Evolutionary conservation across 2,888 invertebrate genomes (phyloP).

Genomic region (Ctena decussata): DNA sequence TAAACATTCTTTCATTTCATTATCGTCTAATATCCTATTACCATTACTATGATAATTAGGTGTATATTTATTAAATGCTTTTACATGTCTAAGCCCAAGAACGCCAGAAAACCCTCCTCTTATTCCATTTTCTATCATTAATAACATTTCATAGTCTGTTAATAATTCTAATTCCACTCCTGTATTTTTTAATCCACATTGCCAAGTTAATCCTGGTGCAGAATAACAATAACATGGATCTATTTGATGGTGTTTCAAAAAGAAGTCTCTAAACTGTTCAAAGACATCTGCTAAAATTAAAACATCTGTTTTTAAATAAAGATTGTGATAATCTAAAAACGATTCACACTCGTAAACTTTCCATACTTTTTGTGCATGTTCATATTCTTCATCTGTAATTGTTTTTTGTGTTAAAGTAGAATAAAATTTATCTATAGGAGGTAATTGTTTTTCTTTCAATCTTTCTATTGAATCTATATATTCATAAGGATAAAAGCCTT

Average conservation of each 20-base stretch:
- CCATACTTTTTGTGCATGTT: constrained; percentile 31
- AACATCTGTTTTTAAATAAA: too few relatives aligned
- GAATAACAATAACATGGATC: constrained; percentile 79
- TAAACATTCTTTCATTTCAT: too few relatives aligned
- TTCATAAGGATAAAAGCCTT: background rate
- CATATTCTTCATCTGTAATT: constrained; percentile 40
- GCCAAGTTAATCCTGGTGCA: constrained; percentile 74
- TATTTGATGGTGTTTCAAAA: constrained; percentile 66
- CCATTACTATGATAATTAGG: too few relatives aligned
- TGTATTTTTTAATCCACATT: constrained; percentile 44
- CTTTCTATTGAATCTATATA: background rate
- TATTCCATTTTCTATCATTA: constrained; percentile 59
- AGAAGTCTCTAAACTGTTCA: constrained; percentile 35
- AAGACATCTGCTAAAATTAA: constrained; percentile 44
- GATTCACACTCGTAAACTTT: too few relatives aligned
- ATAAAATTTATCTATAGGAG: constrained; percentile 25
- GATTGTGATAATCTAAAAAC: constrained; percentile 22
- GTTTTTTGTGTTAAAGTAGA: constrained; percentile 14
- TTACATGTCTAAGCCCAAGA: too few relatives aligned
- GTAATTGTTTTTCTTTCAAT: constrained; percentile 42
- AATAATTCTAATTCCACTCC: constrained; percentile 47
- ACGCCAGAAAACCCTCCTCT: constrained; percentile 35
- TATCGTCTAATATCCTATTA: too few relatives aligned
- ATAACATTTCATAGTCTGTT: too few relatives aligned
- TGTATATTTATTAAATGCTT: constrained; percentile 9